phyloP scores from a whole-genome alignment of 2,888 invertebrate species.

The Kuschelorhynchus macadamiae region DNA sequence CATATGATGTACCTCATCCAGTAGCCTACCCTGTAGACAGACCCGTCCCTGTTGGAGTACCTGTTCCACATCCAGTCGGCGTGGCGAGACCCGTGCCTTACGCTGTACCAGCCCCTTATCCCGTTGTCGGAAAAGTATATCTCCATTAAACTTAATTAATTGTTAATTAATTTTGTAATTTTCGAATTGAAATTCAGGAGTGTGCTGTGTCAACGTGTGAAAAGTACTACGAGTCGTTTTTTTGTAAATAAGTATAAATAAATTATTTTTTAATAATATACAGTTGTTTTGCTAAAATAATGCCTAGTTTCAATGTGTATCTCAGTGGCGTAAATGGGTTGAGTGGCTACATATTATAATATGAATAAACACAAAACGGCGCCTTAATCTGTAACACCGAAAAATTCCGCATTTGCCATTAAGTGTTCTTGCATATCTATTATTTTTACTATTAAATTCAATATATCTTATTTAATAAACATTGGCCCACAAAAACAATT shows the following conservation, averaged over 20 bases:
- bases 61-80: constrained; percentile 60
- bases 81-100: constrained; percentile 56
- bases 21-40: constrained; percentile 58
- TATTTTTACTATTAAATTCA: no score
- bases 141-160: constrained; percentile 1
- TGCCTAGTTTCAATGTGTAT: no score
- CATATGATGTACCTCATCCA: constrained; percentile 61
- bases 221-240: constrained; percentile 34
- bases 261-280: constrained; percentile 38
- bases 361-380: no score
- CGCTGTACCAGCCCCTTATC: constrained; percentile 47
- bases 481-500: no score
- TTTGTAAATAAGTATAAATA: constrained; percentile 48
- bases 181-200: no score
- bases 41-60: constrained; percentile 60
- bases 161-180: not conserved
- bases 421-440: no score
- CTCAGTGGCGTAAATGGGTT: no score
- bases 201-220: not conserved
- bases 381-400: no score
- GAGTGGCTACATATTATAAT: no score
- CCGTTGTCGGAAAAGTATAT: constrained; percentile 38
- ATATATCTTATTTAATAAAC: no score
- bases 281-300: no score
- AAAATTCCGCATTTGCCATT: no score